Conservation (phyloP, 2,797 vertebrate species). For the Epinephelus malabaricus region DNA sequence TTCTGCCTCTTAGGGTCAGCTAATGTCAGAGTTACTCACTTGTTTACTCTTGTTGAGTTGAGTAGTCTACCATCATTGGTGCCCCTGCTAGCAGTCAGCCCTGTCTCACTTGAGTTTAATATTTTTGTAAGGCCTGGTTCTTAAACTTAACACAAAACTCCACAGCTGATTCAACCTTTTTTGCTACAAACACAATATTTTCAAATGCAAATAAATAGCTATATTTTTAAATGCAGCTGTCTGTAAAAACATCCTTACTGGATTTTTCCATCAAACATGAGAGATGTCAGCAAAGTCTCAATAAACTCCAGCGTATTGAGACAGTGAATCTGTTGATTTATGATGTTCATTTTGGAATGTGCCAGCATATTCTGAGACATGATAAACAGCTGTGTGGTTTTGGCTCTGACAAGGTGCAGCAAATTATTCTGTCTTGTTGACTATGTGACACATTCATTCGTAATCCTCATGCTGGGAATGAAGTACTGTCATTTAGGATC, state of each 20-base stretch:
- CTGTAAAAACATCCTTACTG: background rate
- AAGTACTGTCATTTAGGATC: too few relatives aligned
- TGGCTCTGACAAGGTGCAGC: background rate
- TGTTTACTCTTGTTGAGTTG: background rate
- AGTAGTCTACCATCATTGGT: too few relatives aligned
- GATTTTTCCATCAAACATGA: background rate
- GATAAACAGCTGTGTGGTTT: constrained; percentile 1
- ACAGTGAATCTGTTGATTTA: constrained; percentile 5
- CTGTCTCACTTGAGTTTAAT: background rate
- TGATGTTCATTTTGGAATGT: constrained; percentile 17
- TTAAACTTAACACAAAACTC: background rate
- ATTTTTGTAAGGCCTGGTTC: background rate
- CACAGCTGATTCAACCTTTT: background rate
- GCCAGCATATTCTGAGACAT: background rate
- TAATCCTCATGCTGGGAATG: too few relatives aligned
- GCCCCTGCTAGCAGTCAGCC: background rate
- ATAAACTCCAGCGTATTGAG: background rate
- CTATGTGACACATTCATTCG: background rate
- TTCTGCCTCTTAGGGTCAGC: background rate
- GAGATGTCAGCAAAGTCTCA: background rate
- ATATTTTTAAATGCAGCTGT: background rate
- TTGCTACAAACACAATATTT: background rate
- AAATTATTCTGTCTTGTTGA: background rate
- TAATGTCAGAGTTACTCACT: background rate
- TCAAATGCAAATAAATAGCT: background rate